phyloP scores from a whole-genome alignment of 2,113 vertebrate species.

The Pangasianodon gigas region DNA sequence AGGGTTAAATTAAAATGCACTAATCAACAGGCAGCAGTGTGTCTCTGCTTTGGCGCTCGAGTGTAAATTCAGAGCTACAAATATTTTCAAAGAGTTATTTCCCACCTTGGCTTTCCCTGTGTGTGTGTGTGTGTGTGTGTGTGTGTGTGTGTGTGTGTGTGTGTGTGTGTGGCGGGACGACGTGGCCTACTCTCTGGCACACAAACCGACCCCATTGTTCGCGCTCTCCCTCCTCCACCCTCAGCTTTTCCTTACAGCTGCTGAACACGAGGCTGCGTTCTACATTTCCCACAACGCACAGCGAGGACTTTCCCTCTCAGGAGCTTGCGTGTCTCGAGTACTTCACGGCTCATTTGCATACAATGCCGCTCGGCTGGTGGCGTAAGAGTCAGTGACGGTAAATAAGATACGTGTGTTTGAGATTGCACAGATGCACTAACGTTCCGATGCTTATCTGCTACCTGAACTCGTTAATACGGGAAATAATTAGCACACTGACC shows the following conservation, averaged over 20 bases:
- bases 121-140: neutral
- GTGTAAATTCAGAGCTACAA: neutral
- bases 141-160: neutral
- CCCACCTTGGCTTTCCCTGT: neutral
- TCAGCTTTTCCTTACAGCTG: constrained; percentile 62
- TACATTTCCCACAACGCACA: constrained; percentile 64
- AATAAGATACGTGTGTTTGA: neutral
- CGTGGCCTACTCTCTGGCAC: constrained; percentile 59
- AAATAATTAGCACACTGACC: neutral
- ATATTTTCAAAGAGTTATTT: neutral
- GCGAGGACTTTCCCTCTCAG: constrained; percentile 67
- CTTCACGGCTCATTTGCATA: constrained; percentile 25
- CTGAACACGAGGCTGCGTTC: constrained; percentile 42
- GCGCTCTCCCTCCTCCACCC: constrained; percentile 63
- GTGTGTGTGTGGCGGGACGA: constrained; percentile 48
- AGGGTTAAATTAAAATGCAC: neutral
- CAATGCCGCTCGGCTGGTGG: neutral
- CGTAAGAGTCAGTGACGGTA: neutral
- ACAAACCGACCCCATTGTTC: constrained; percentile 75
- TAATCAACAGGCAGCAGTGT: neutral
- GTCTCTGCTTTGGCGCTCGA: neutral
- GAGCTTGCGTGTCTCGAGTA: neutral
- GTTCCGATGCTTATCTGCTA: neutral
- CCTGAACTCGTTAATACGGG: neutral
- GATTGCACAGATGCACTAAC: neutral